Base-by-base conservation (phyloP, 2,797 vertebrate species). In the Aulostomus chinensis region DNA sequence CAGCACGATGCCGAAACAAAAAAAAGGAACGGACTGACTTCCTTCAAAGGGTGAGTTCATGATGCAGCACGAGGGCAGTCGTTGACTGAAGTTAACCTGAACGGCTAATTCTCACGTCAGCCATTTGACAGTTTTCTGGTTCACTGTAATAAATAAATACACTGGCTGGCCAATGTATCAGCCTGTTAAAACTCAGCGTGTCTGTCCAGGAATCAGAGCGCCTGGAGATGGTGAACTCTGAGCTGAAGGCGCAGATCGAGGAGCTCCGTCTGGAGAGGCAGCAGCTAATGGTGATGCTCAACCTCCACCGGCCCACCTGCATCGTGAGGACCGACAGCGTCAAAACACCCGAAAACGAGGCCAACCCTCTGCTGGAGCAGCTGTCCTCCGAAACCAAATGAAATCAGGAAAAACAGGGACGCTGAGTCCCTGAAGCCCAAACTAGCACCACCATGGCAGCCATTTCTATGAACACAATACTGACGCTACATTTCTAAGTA, bases 11-110 rank as follows among this genome's bases (percentile, higher is more conserved):
- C 92, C 94, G 96, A 60, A 97, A 97, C 90, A 97, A 97, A 86
- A 98, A 98, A 88, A 97, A 97, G 86, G 96, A 98, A 83, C 92
- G 95, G 28, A 98, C 96, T 0, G 96, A 98, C 84, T 97, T 96
- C 81, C 93, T 98, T 72, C 96, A 98, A 83, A 88, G 92, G 92
- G 96, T 97, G 76, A 87, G 93, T 80, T 56, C 13, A 33, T 55
- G 58, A 74, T 40, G 50, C 48, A 50, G 58, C 66, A 39, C 15
- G n/a, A n/a, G n/a, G n/a, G n/a, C n/a, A n/a, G n/a, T n/a, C n/a
- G n/a, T n/a, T 35, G 30, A 56, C 56, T 35, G 56, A 12, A 39
- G 16, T 34, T 24, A 29, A 50, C 45, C 17, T 21, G 5, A 37
- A 37, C 36, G 11, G 24, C 40, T 39, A 10, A 29, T 46, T 36